Conservation (phyloP, 2,888 invertebrate genomes). For the Steinernema scapterisci region DNA sequence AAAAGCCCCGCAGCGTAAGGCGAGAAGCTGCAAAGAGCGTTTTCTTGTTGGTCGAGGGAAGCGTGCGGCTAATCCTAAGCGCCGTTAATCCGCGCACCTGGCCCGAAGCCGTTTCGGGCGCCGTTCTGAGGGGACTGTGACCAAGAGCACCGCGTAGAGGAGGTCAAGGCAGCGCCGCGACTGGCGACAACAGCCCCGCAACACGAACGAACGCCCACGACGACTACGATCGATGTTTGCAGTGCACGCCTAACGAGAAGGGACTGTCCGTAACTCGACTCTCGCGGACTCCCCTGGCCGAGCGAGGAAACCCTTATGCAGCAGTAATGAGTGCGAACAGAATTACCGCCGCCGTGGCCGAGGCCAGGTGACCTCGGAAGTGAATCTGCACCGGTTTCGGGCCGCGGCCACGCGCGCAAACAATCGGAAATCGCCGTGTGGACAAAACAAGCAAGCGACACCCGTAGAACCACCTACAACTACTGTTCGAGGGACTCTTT, state of each 20-base stretch:
- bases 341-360: slow-evolving; percentile 2
- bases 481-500: neutral
- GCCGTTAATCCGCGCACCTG: slow-evolving; percentile 30
- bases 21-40: neutral
- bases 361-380: slow-evolving; percentile 21
- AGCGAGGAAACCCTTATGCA: neutral
- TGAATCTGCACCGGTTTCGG: slow-evolving; percentile 13
- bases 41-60: neutral
- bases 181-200: slow-evolving; percentile 11
- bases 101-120: slow-evolving; percentile 9
- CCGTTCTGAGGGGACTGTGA: neutral
- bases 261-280: slow-evolving; percentile 10
- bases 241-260: neutral
- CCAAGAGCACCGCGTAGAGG: neutral
- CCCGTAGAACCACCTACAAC: neutral
- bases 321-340: neutral
- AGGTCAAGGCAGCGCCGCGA: slow-evolving; percentile 24
- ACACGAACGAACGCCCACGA: neutral
- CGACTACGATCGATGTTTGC: slow-evolving; percentile 25
- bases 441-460: neutral
- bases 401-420: slow-evolving; percentile 22
- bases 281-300: neutral
- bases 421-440: neutral
- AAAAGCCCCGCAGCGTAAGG: neutral
- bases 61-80: slow-evolving; percentile 1